Percentiles rank a stretch among this genome's conserved stretches.
Evolutionary conservation across 2,797 vertebrate genomes (phyloP).

Genomic region (Champsocephalus gunnari): DNA sequence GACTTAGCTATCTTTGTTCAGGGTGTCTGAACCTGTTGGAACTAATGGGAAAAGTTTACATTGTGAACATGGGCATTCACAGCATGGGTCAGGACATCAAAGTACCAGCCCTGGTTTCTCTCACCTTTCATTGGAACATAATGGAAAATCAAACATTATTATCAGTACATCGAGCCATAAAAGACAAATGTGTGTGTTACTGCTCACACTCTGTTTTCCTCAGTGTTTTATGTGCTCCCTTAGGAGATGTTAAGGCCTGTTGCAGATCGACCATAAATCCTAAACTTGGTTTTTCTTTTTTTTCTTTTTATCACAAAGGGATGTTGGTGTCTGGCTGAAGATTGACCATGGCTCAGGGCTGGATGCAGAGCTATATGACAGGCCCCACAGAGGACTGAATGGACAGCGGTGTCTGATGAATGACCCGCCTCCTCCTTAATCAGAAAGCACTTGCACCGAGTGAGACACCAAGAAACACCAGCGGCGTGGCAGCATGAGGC

Average conservation of each 20-base stretch:
- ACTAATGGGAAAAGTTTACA: constrained; percentile 66
- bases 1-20: constrained; percentile 56
- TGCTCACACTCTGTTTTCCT: constrained; percentile 75
- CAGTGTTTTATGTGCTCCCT: constrained; percentile 77
- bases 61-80: constrained; percentile 58
- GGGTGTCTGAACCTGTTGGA: constrained; percentile 51
- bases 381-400: constrained; percentile 69
- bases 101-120: constrained; percentile 51
- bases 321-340: constrained; percentile 79
- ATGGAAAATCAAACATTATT: constrained; percentile 85
- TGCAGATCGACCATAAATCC: constrained; percentile 74
- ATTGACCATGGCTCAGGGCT: constrained; percentile 80
- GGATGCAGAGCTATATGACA: constrained; percentile 76
- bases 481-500: constrained; percentile 14
- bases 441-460: constrained; percentile 66
- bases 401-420: constrained; percentile 76
- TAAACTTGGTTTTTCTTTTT: constrained; percentile 63
- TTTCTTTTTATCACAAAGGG: constrained; percentile 62
- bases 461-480: constrained; percentile 53
- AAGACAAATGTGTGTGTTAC: constrained; percentile 78
- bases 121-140: constrained; percentile 77
- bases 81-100: constrained; percentile 58
- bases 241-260: constrained; percentile 72
- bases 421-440: constrained; percentile 66
- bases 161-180: constrained; percentile 80